These are phyloP conservation scores for Drepanosiphum platanoidis DNA, from an alignment of 2,888 invertebrate genomes.

Conservation along the genomic window DNA sequence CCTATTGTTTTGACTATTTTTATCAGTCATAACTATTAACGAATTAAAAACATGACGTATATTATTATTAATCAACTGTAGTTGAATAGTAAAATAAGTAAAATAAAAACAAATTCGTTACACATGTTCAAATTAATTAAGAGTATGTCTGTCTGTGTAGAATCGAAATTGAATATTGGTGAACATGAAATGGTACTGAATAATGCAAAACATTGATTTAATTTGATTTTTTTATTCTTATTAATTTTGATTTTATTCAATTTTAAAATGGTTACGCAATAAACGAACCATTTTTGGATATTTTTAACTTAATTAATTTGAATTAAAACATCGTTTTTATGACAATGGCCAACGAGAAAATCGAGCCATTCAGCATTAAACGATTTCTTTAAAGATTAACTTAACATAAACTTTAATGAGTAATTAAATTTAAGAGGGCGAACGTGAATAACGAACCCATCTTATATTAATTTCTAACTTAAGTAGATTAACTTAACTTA, in stretches of 20 bases:
- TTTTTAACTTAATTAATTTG: too few species aligned
- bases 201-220: neutral
- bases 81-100: too few species aligned
- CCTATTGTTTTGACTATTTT: neutral
- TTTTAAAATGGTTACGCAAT: too few species aligned
- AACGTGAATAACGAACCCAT: too few species aligned
- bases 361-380: neutral
- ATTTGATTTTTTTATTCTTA: too few species aligned
- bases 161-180: neutral
- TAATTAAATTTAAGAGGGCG: too few species aligned
- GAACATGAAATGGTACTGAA: neutral
- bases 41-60: neutral
- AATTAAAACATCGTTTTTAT: neutral
- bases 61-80: neutral
- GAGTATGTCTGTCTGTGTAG: neutral
- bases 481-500: too few species aligned
- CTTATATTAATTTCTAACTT: too few species aligned
- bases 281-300: too few species aligned
- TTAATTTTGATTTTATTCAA: too few species aligned
- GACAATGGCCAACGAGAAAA: neutral
- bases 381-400: neutral
- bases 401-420: neutral
- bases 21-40: neutral
- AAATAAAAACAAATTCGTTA: neutral
- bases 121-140: neutral